Evolutionary conservation across 1,140 invertebrate genomes (phyloP).

Genomic region (Copidosoma floridanum): DNA sequence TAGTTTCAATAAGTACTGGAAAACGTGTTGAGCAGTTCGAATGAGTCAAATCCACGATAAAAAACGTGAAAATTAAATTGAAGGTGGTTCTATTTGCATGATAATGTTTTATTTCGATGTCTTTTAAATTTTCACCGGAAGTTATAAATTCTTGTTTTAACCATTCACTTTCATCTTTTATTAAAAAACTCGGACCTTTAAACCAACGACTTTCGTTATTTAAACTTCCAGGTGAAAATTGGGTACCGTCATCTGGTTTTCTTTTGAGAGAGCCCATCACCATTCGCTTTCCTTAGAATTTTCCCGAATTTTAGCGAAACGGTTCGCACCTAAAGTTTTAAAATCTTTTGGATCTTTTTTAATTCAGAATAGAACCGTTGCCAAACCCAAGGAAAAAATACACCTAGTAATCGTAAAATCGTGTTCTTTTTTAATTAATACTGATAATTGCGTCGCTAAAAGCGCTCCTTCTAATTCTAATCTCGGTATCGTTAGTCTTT

Average conservation of each 20-base stretch:
- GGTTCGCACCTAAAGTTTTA: neutral
- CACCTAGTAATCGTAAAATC: neutral
- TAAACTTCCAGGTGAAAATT: neutral
- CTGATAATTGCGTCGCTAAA: neutral
- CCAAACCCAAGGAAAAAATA: neutral
- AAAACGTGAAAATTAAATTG: too few relatives aligned
- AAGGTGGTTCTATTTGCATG: too few relatives aligned
- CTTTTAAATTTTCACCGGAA: too few relatives aligned
- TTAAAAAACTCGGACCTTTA: neutral
- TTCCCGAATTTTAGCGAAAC: neutral
- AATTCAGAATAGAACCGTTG: neutral
- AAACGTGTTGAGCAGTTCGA: too few relatives aligned
- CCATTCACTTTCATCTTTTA: neutral
- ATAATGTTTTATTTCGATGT: too few relatives aligned
- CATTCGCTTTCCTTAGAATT: neutral
- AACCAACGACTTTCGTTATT: slow-evolving; percentile 2
- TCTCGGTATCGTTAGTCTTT: neutral
- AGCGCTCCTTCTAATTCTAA: slow-evolving; percentile 3
- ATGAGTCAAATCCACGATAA: too few relatives aligned
- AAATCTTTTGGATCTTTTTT: neutral
- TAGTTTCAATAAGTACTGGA: too few relatives aligned
- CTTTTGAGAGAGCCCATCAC: neutral
- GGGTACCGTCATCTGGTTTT: neutral
- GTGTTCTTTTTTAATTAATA: neutral
- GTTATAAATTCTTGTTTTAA: too few relatives aligned